These are phyloP conservation scores for Ondatra zibethicus DNA, from an alignment of 2,113 vertebrate genomes.

Conservation along the genomic window DNA sequence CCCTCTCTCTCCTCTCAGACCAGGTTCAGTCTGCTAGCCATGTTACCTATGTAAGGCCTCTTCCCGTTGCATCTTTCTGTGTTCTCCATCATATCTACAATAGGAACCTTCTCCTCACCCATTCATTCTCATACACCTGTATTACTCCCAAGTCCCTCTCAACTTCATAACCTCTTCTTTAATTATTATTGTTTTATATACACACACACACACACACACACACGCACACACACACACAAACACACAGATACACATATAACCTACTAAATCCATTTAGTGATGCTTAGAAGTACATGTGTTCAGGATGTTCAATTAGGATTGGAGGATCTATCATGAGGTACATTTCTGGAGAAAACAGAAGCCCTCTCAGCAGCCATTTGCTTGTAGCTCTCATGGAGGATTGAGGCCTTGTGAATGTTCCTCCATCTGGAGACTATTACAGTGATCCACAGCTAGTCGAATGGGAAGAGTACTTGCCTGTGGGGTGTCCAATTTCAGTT, in stretches of 20 bases:
- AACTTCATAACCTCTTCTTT: not conserved
- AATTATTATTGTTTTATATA: not conserved
- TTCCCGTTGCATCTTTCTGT: not conserved
- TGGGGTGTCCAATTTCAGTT: not conserved
- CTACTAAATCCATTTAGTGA: not conserved
- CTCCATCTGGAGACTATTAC: not conserved
- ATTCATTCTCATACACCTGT: not conserved
- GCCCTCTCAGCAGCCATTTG: not conserved
- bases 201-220: not conserved
- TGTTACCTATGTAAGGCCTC: not conserved
- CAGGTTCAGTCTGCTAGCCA: not conserved
- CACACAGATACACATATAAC: not conserved
- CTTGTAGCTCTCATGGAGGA: not conserved
- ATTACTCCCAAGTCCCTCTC: not conserved
- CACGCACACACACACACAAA: not conserved
- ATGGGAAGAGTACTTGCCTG: not conserved
- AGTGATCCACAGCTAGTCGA: not conserved
- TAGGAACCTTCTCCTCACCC: not conserved
- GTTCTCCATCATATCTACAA: not conserved
- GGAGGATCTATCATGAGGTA: not conserved
- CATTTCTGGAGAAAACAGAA: not conserved
- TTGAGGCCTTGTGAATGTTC: not conserved
- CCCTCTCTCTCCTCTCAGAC: not conserved
- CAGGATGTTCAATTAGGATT: not conserved
- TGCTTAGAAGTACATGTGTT: not conserved